These are phyloP conservation scores for Falco columbarius DNA, from an alignment of 2,797 vertebrate genomes.

Conservation along the genomic window DNA sequence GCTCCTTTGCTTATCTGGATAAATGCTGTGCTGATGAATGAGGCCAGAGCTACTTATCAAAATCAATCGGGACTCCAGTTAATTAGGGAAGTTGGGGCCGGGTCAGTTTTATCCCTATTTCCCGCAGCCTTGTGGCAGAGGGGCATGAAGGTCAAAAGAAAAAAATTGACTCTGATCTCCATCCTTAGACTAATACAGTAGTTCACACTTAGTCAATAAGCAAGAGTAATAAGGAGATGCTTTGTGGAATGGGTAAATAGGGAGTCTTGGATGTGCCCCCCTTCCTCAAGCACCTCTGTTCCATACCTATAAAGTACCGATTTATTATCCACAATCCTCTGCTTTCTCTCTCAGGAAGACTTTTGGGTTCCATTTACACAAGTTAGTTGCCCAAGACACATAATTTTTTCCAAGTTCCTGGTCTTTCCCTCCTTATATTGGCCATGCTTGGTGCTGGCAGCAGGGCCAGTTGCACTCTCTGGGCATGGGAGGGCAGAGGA, in stretches of 20 bases:
- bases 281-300: background rate
- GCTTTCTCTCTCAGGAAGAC: background rate
- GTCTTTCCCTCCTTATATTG: background rate
- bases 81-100: background rate
- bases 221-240: background rate
- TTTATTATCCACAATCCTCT: background rate
- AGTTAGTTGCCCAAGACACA: background rate
- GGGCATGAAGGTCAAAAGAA: background rate
- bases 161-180: background rate
- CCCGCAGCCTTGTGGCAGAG: background rate
- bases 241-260: background rate
- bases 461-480: background rate
- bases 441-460: background rate
- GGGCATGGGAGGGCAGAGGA: background rate
- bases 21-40: background rate
- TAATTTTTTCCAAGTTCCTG: background rate
- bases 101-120: background rate
- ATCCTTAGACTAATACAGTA: background rate
- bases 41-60: background rate
- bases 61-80: conserved; percentile 1
- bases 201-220: conserved; percentile 14
- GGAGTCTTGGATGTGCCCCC: background rate
- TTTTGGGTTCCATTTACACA: background rate
- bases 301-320: fast-evolving
- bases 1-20: background rate